Evolutionary conservation across 2,888 invertebrate genomes (phyloP), one percentile per base, ranked within the genome.

Genomic region (Ophion ellenae): DNA sequence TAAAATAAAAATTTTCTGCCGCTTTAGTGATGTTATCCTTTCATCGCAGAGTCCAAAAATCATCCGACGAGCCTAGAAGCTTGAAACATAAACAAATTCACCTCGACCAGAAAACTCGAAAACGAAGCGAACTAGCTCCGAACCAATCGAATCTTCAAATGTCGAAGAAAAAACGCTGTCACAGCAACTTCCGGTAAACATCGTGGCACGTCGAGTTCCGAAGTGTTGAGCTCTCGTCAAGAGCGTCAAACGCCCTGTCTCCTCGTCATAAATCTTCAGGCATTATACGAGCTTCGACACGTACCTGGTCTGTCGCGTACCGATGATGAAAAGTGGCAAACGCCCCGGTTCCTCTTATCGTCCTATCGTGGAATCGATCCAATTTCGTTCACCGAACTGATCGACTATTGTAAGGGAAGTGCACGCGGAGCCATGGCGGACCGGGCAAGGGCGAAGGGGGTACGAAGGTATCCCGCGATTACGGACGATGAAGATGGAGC

Each of bases 291-390:
- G 53, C 53, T 53, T 53, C 17, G 53, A 53, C 53, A 53, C 14
- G 53, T 53, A 53, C 14, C 53, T 53, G 17, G 53, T 53, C 53
- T 53, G 53, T 53, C 53, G 53, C 14, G 53, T 53, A 11, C 11
- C 53, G 53, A 53, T 53, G 53, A 53, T 53, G 53, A 53, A 53
- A 53, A 53, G 53, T 53, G 53, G 53, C 53, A 53, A 53, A 53
- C 14, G 53, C 53, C 53, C 53, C 17, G 17, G 17, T 17, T 53
- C 17, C 4, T 53, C 53, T 53, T 14, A 53, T 53, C 53, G 53
- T 53, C 17, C 53, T 53, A 53, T 53, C 53, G 53, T 5, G 17
- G 5, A 53, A 53, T 53, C 53, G 53, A 53, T 53, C 53, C 53
- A 53, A 53, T 53, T 53, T 53, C 53, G 14, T 14, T 53, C 53